A percentile compares a stretch with the other conserved stretches of the same genome.
phyloP scores from a whole-genome alignment of 2,797 vertebrate species.

The Halcyon smyrnensis region DNA sequence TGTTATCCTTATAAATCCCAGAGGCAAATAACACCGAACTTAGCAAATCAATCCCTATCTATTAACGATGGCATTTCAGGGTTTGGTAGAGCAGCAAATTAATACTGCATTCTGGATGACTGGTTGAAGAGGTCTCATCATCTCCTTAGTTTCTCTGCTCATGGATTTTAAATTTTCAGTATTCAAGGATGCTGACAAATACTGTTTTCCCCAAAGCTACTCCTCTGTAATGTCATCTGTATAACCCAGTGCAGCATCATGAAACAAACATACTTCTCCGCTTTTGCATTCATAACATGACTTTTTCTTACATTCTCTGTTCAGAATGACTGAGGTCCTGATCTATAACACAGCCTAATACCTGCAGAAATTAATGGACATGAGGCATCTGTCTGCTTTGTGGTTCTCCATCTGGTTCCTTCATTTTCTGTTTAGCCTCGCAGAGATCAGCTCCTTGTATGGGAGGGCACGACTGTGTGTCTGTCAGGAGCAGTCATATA shows the following conservation, averaged over 20 bases:
- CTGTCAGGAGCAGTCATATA: background rate
- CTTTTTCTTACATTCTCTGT: background rate
- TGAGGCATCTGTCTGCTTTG: background rate
- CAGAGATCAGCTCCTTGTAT: background rate
- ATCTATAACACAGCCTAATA: background rate
- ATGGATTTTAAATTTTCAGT: slow-evolving; percentile 14
- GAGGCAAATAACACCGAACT: background rate
- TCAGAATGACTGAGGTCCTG: background rate
- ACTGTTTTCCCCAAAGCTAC: background rate
- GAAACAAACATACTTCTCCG: background rate
- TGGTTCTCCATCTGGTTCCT: background rate
- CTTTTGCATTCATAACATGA: background rate
- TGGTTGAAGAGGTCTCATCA: slow-evolving; percentile 12
- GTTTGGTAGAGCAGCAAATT: slow-evolving; percentile 62
- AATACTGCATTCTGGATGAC: slow-evolving; percentile 1
- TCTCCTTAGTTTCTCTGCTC: background rate
- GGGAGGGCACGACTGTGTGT: background rate
- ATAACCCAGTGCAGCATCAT: background rate
- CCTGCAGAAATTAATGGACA: background rate
- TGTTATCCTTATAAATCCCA: slow-evolving; percentile 31
- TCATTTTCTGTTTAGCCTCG: background rate
- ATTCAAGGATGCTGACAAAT: slow-evolving; percentile 16
- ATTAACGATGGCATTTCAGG: slow-evolving; percentile 43
- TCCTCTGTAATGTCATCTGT: background rate
- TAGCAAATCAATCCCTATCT: slow-evolving; percentile 6